These are phyloP conservation scores for Sipha flava DNA, from an alignment of 1,140 invertebrate genomes.

Conservation along the genomic window DNA sequence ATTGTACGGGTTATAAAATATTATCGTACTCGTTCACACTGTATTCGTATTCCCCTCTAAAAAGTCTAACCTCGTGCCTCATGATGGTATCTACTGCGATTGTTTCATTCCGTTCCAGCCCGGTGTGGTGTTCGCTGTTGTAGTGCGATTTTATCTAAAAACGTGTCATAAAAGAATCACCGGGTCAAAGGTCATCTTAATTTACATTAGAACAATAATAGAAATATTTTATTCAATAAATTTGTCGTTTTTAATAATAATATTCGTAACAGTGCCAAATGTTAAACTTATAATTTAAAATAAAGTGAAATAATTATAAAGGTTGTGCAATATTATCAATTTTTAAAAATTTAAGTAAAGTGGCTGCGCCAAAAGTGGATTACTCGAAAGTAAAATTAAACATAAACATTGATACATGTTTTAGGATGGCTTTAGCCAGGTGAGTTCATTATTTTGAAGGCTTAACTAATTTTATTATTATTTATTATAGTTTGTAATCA, in stretches of 20 bases:
- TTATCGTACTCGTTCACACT: not conserved
- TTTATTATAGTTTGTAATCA: not conserved
- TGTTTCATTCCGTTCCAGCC: conserved; percentile 28
- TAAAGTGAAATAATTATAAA: not conserved
- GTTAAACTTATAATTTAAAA: not conserved
- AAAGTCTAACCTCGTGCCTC: conserved; percentile 12
- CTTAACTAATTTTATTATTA: not conserved
- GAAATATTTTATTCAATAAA: not conserved
- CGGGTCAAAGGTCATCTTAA: conserved; percentile 6
- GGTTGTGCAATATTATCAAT: not conserved
- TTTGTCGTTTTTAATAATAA: not conserved
- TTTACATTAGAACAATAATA: not conserved
- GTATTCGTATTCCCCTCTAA: not conserved
- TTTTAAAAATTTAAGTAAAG: not conserved
- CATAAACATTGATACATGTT: conserved; percentile 32
- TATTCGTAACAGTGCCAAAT: conserved; percentile 1
- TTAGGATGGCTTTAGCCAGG: conserved; percentile 30
- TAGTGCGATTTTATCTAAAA: not conserved
- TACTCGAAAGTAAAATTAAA: conserved; percentile 31
- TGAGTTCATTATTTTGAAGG: not conserved
- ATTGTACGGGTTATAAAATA: not conserved
- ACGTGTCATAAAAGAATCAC: not conserved
- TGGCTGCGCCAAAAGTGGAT: conserved; percentile 31
- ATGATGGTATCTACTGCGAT: not conserved
- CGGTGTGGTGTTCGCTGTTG: conserved; percentile 7